A percentile compares a stretch with the other conserved stretches of the same genome.
Conservation (phyloP, 2,113 vertebrate species). For the Ibidorhyncha struthersii region DNA sequence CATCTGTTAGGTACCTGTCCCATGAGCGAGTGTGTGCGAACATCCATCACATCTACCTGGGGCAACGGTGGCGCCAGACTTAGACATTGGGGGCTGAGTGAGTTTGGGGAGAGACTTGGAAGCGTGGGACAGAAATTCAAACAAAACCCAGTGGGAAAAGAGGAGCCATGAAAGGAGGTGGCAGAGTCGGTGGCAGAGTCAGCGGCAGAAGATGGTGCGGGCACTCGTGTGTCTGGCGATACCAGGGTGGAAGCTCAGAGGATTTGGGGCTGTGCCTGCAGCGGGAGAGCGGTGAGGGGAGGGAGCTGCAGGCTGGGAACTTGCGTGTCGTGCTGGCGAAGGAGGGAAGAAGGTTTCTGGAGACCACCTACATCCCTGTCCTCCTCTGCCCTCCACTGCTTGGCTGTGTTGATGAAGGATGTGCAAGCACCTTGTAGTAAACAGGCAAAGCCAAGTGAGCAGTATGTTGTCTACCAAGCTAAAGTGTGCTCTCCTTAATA, state of each 20-base stretch:
- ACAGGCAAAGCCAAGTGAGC: not conserved
- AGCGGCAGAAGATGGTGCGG: not conserved
- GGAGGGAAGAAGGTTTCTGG: not conserved
- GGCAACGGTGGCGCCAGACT: not conserved
- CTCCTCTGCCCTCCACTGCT: not conserved
- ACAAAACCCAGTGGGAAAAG: not conserved
- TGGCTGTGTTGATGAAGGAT: not conserved
- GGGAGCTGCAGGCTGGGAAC: not conserved
- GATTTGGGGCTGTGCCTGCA: not conserved
- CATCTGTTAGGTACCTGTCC: not conserved
- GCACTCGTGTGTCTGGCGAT: fast-evolving
- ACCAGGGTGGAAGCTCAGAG: not conserved
- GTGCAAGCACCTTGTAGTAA: not conserved
- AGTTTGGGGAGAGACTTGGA: not conserved
- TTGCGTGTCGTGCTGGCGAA: fast-evolving
- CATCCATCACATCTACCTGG: fast-evolving
- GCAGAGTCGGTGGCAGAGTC: not conserved
- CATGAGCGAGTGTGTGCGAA: fast-evolving
- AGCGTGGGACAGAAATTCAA: not conserved
- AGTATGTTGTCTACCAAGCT: not conserved
- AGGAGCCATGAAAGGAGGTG: not conserved
- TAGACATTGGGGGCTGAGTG: fast-evolving
- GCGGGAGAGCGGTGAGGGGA: not conserved
- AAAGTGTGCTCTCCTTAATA: not conserved
- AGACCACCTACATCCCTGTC: not conserved